Evolutionary conservation across 1,140 invertebrate species (phyloP).

Genomic region (Drosophila grimshawi): DNA sequence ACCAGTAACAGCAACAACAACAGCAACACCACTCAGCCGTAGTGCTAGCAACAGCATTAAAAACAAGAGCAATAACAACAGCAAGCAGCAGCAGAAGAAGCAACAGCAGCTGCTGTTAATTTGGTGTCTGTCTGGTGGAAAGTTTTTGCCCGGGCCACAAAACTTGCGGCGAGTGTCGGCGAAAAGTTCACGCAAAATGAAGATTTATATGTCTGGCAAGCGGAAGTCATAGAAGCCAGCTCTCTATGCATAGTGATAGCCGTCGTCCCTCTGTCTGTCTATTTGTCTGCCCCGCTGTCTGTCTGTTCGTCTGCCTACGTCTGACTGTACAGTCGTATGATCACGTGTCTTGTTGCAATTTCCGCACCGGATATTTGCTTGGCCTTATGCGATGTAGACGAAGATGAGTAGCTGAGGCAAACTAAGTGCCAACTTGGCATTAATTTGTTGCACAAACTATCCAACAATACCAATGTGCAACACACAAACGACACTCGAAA

Average conservation of each 20-base stretch:
- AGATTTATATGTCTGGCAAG: slow-evolving; percentile 78
- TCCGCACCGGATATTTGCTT: slow-evolving; percentile 72
- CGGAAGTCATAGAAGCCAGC: slow-evolving; percentile 60
- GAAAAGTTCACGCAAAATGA: slow-evolving; percentile 76
- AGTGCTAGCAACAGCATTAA: background rate
- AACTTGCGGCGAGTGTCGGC: slow-evolving; percentile 52
- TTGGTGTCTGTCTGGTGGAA: slow-evolving; percentile 54
- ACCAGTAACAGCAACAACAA: background rate
- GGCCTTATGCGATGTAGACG: slow-evolving; percentile 17
- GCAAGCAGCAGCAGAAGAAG: slow-evolving; percentile 17
- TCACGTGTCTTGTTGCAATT: slow-evolving; percentile 81
- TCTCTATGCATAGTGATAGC: slow-evolving; percentile 33
- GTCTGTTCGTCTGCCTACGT: background rate
- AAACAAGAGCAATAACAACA: background rate
- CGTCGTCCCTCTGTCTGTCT: background rate
- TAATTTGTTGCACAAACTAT: slow-evolving; percentile 77
- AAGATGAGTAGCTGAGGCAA: slow-evolving; percentile 36
- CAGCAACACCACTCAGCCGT: background rate
- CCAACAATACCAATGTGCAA: slow-evolving; percentile 41
- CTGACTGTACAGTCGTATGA: slow-evolving; percentile 28
- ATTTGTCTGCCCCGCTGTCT: background rate
- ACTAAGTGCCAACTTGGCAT: slow-evolving; percentile 67
- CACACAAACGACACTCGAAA: slow-evolving; percentile 10
- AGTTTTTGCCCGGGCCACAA: slow-evolving; percentile 52
- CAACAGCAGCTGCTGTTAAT: slow-evolving; percentile 67